Percentiles rank a stretch among this genome's conserved stretches.
Conservation (phyloP, 2,888 invertebrate species). For the Leptura quadrifasciata region DNA sequence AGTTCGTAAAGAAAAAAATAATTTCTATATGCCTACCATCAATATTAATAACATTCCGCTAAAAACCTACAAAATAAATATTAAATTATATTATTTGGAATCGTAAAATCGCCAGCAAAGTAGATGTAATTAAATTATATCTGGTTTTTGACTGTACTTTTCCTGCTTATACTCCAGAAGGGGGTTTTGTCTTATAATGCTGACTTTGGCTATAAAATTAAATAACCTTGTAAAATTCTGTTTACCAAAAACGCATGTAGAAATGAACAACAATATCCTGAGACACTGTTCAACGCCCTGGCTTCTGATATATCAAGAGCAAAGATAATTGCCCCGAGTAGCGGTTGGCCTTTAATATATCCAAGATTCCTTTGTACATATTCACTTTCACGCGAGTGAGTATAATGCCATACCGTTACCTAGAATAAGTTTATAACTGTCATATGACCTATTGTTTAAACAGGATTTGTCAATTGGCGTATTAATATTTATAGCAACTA, state of each 20-base stretch:
- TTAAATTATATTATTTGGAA: no score
- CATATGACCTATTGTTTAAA: constrained; percentile 19
- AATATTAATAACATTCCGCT: no score
- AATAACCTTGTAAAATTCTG: background rate
- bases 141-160: no score
- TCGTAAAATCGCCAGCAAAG: no score
- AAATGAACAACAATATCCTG: background rate
- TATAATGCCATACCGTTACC: constrained; percentile 8
- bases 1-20: no score
- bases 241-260: background rate
- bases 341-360: constrained; percentile 22
- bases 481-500: constrained; percentile 5
- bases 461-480: background rate
- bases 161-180: no score
- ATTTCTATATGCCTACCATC: no score
- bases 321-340: background rate
- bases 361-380: constrained; percentile 23
- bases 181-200: no score
- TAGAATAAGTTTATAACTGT: background rate
- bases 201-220: background rate
- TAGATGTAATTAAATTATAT: no score
- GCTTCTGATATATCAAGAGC: constrained; percentile 1
- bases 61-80: no score
- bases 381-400: constrained; percentile 21
- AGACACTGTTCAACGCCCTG: background rate